phyloP scores from a whole-genome alignment of 1,140 invertebrate genomes.

The Drosophila seguyi region DNA sequence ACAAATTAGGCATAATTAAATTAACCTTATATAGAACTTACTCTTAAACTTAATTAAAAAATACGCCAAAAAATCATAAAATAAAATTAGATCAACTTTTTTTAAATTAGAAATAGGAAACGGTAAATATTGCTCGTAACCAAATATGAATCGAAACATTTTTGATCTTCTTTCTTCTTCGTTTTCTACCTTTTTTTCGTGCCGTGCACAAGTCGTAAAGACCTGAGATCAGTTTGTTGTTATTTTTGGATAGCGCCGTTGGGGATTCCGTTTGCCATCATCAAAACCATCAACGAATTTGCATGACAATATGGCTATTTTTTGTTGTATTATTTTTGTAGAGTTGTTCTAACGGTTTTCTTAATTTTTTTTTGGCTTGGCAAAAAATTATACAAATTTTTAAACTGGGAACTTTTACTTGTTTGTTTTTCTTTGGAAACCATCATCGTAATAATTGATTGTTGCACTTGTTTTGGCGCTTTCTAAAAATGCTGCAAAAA shows the following conservation, averaged over 20 bases:
- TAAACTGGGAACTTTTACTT: constrained; percentile 59
- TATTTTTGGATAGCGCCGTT: constrained; percentile 42
- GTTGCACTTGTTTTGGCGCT: constrained; percentile 77
- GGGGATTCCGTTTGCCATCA: constrained; percentile 45
- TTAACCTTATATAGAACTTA: not conserved
- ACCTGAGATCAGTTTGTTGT: constrained; percentile 24
- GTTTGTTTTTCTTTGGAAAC: constrained; percentile 62
- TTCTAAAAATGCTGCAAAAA: constrained; percentile 75
- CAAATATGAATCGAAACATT: constrained; percentile 1
- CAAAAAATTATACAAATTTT: constrained; percentile 11
- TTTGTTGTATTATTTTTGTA: not conserved
- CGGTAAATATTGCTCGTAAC: constrained; percentile 14
- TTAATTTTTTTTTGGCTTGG: constrained; percentile 6
- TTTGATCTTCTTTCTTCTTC: not conserved
- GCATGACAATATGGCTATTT: constrained; percentile 14
- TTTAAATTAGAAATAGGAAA: constrained; percentile 7
- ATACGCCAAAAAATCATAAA: not conserved
- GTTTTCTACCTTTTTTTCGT: not conserved
- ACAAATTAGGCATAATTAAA: not conserved
- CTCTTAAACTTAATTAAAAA: not conserved
- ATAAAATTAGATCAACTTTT: not conserved
- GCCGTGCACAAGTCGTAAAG: constrained; percentile 31
- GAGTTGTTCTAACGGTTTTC: constrained; percentile 71
- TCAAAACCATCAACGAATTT: constrained; percentile 18
- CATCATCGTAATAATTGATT: constrained; percentile 74